Evolutionary conservation across 2,113 vertebrate genomes (phyloP), one percentile per base, ranked within the genome.

Genomic region (Physeter macrocephalus): DNA sequence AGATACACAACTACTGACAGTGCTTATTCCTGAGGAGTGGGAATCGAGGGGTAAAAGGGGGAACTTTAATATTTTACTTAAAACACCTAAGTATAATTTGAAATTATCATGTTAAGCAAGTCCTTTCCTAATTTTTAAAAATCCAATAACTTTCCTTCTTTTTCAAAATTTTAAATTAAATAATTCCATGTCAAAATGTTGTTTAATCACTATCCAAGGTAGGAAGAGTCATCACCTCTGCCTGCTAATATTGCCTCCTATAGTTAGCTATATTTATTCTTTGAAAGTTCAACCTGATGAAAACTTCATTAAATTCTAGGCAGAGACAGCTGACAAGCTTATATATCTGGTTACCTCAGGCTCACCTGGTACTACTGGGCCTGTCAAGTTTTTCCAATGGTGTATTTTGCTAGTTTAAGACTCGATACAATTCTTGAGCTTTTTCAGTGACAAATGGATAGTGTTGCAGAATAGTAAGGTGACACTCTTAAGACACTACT

Each of bases 401-500:
- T 97, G 52, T 89, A 91, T 93, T 97, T 80, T 95, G 88, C 92
- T 71, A 97, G 61, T 81, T 95, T 67, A 97, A 89, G 88, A 95
- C 49, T 85, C 85, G 69, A 94, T 90, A 97, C 64, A 97, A 92
- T 90, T 94, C 82, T 97, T 71, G 62, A 93, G 52, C 72, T 95
- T 86, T 90, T 97, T 94, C 83, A 57, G 23, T 72, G 75, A 95
- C 88, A 92, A 57, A 93, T 29, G 78, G 71, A 95, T 93, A 97
- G 77, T 95, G 72, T 80, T 97, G 78, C 88, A 94, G 93, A 97
- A 97, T 15, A 43, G 93, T 95, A 98, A 98, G 27, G 82, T 90
- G 82, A 97, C 66, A 93, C 92, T 43, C 43, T 78, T 80, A 83
- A 93, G 39, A 84, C 49, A 78, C 89, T 84, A 95, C 59, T 87